Conservation (phyloP, 2,113 vertebrate species). For the Argyrosomus japonicus region DNA sequence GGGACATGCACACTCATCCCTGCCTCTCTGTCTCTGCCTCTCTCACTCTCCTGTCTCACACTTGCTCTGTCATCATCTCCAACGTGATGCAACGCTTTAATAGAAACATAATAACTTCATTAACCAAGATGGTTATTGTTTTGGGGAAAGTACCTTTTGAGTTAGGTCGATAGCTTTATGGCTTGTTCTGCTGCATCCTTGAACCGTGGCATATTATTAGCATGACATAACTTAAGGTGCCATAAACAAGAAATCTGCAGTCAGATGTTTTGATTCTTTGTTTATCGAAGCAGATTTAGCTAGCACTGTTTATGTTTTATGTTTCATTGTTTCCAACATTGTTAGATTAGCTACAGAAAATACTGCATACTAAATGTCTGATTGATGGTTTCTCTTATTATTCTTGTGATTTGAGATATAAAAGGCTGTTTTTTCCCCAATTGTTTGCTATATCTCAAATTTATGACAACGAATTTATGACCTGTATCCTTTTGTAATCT, state of each 20-base stretch:
- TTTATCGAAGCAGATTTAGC: neutral
- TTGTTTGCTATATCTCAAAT: neutral
- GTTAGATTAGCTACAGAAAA: conserved; percentile 7
- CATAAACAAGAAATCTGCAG: conserved; percentile 17
- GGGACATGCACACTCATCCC: conserved; percentile 64
- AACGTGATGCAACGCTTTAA: conserved; percentile 25
- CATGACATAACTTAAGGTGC: neutral
- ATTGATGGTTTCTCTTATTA: neutral
- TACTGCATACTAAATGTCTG: neutral
- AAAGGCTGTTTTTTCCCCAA: neutral
- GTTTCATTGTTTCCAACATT: conserved; percentile 5
- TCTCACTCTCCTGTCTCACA: conserved; percentile 38
- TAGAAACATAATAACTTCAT: conserved; percentile 45
- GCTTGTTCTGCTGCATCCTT: conserved; percentile 25
- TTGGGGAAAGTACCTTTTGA: conserved; percentile 21
- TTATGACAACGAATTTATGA: neutral
- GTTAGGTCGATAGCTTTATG: conserved; percentile 8
- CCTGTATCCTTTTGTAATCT: neutral
- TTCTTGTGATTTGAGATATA: conserved; percentile 5
- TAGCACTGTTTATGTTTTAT: neutral
- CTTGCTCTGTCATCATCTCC: conserved; percentile 35
- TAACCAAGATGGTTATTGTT: conserved; percentile 28
- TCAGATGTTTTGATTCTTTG: conserved; percentile 4
- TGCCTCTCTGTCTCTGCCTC: conserved; percentile 45
- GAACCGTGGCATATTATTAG: conserved; percentile 13